Conservation (phyloP, 2,797 vertebrate genomes). For the Sparidentex hasta region DNA sequence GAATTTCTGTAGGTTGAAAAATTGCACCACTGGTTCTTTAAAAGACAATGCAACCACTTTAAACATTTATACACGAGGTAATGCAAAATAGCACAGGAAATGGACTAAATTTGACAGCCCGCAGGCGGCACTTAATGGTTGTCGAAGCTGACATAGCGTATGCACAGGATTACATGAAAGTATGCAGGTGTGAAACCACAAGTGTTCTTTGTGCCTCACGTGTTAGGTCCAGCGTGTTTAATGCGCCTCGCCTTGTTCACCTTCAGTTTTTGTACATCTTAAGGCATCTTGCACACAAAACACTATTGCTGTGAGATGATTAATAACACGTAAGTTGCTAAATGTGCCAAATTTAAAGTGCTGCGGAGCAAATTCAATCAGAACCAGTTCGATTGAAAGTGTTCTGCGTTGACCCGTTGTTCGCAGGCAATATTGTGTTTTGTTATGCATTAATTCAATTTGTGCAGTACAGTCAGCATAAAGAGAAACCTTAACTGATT, state of each 20-base stretch:
- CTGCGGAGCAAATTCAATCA: neutral
- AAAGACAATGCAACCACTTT: constrained; percentile 3
- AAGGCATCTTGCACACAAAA: neutral
- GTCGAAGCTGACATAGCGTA: constrained; percentile 26
- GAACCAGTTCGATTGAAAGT: neutral
- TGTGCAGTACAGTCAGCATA: constrained; percentile 71
- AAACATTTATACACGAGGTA: neutral
- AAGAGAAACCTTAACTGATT: constrained; percentile 76
- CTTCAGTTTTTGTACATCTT: neutral
- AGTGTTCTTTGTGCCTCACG: constrained; percentile 21
- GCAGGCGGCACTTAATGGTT: neutral
- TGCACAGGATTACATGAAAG: constrained; percentile 25
- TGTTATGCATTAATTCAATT: constrained; percentile 33
- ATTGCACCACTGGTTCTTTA: neutral
- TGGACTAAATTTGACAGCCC: neutral
- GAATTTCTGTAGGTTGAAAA: constrained; percentile 21
- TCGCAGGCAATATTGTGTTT: constrained; percentile 12
- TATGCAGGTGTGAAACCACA: constrained; percentile 73
- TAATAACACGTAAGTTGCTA: neutral
- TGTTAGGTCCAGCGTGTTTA: neutral
- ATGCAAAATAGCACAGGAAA: constrained; percentile 38
- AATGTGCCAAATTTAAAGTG: neutral
- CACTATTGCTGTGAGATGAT: neutral
- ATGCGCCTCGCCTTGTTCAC: neutral
- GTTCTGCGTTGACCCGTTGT: neutral